Percentiles rank a stretch among this genome's conserved stretches.
Evolutionary conservation across 64 coral and sea anemone genomes (phyloP).

Genomic region (Stichodactyla helianthus): DNA sequence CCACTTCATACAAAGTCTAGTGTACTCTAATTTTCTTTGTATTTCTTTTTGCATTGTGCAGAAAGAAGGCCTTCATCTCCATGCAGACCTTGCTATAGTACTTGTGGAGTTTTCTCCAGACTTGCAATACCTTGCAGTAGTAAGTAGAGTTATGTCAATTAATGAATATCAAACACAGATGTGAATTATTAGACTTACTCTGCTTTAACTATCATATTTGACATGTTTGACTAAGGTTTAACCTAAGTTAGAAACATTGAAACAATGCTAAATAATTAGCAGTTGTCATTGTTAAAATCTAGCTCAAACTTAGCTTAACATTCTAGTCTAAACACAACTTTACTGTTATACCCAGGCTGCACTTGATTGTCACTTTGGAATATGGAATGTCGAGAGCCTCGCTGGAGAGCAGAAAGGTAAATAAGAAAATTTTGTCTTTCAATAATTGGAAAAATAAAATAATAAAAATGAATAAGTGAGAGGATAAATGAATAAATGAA

Average conservation of each 20-base stretch:
- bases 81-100: slow-evolving; percentile 54
- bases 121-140: slow-evolving; percentile 36
- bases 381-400: slow-evolving; percentile 48
- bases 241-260: background rate
- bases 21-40: no score
- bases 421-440: background rate
- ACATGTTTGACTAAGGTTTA: background rate
- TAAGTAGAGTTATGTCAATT: slow-evolving; percentile 8
- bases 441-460: no score
- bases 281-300: no score
- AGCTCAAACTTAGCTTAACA: background rate
- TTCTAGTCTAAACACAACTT: background rate
- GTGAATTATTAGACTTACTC: no score
- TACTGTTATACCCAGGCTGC: slow-evolving; percentile 34
- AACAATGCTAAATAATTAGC: no score
- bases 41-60: background rate
- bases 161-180: no score
- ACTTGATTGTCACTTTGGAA: slow-evolving; percentile 60
- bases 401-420: slow-evolving; percentile 35
- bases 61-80: slow-evolving; percentile 31
- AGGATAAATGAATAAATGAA: background rate
- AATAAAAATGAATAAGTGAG: background rate
- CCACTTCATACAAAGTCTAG: no score
- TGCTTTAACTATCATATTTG: no score
- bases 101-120: slow-evolving; percentile 56